phyloP scores from a whole-genome alignment of 2,888 invertebrate genomes.

The Deilephila elpenor region DNA sequence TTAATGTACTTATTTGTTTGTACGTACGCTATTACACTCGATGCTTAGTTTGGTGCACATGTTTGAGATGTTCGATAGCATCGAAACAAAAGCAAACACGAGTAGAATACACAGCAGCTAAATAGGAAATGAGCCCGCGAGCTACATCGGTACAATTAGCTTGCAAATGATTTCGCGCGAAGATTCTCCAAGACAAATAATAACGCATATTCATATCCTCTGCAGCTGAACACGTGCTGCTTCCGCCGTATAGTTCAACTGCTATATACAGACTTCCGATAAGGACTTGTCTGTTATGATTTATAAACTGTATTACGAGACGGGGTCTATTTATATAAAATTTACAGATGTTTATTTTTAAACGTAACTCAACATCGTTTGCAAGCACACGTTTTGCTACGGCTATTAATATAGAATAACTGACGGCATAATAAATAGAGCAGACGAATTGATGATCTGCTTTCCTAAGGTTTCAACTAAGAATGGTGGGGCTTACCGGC shows the following conservation, averaged over 20 bases:
- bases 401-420: too few relatives aligned
- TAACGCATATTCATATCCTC: conserved; percentile 1
- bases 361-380: too few relatives aligned
- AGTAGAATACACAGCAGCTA: not conserved
- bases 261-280: not conserved
- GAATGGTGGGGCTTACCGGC: too few relatives aligned
- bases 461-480: too few relatives aligned
- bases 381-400: too few relatives aligned
- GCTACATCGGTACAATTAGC: not conserved
- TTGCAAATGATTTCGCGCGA: not conserved
- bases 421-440: too few relatives aligned
- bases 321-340: not conserved
- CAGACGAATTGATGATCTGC: too few relatives aligned
- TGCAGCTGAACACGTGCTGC: not conserved
- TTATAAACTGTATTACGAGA: not conserved
- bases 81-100: not conserved
- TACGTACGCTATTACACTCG: not conserved
- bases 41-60: not conserved
- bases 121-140: conserved; percentile 13
- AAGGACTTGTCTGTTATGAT: not conserved
- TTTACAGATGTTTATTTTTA: too few relatives aligned
- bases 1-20: not conserved
- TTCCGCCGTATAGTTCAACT: not conserved
- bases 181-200: conserved; percentile 5
- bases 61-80: not conserved